Evolutionary conservation across 1,140 invertebrate species (phyloP), one percentile per base, ranked within the genome.

Genomic region (Sipha flava): DNA sequence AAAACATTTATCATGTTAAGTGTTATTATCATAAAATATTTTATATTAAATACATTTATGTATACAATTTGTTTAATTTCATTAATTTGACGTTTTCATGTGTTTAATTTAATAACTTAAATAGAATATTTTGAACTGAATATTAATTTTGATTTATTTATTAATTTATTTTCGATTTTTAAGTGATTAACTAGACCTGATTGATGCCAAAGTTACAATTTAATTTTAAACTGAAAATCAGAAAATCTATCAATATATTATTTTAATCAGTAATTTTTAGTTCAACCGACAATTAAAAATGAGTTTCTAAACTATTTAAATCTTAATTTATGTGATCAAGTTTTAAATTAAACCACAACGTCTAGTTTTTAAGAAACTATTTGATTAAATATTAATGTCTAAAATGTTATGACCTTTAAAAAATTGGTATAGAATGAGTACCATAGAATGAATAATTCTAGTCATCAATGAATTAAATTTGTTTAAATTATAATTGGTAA

Each of bases 191-290:
- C 26, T 77, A 59, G 52, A 77, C 73, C 34, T 59, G 52, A 59
- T 77, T 59, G 34, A 77, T 59, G 73, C 73, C 73, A 77, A 77
- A 59, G 73, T 52, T 75, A 54, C 2, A 12, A 52, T 75, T 37
- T 52, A 21, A 52, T 37, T 54, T n/a, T 23, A 26, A 12, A 37
- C 21, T 10, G 12, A 31, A 34, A 31, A 21, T 52, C 5, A 14
- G 31, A 49, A 52, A 21, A 1, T 21, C 21, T 14, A 14, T 34
- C 10, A n/a, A n/a, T 62, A 18, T n/a, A n/a, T n/a, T n/a, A 12
- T 47, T 47, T 45, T 29, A 29, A 40, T 70, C 26, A 70, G 16
- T 26, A 3, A 26, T 64, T 70, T 29, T 29, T 31, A 26, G n/a
- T 1, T 29, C 3, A 31, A 12, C 49, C 3, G 9, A 31, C 14